A percentile compares a stretch with the other conserved stretches of the same genome.
These are phyloP conservation scores for Micropterix aruncella DNA, from an alignment of 2,888 invertebrate species.

Conservation along the genomic window DNA sequence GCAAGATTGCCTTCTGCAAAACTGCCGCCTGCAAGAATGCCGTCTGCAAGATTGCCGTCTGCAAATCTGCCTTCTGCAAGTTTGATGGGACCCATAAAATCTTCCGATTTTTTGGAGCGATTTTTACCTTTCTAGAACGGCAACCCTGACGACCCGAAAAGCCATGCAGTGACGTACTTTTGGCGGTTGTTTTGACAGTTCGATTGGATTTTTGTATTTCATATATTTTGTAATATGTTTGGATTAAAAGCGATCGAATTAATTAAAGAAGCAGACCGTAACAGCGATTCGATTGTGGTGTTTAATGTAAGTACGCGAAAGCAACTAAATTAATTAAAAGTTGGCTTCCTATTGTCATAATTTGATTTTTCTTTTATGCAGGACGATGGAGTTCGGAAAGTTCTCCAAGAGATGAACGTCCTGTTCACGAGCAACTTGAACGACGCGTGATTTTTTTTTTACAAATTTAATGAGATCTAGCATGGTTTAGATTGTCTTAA, in stretches of 20 bases:
- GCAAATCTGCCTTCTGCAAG: too few species aligned
- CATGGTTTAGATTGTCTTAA: constrained; percentile 1
- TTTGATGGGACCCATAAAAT: too few species aligned
- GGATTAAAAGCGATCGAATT: background rate
- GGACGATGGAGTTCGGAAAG: constrained; percentile 72
- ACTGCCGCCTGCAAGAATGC: too few species aligned
- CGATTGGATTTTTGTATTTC: too few species aligned
- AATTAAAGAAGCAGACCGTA: background rate
- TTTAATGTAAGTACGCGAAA: background rate
- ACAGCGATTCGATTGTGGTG: background rate
- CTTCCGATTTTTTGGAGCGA: too few species aligned
- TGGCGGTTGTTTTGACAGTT: too few species aligned
- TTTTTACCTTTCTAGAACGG: too few species aligned
- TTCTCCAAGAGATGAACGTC: constrained; percentile 74
- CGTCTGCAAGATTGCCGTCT: too few species aligned
- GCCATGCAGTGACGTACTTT: too few species aligned
- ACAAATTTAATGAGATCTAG: constrained; percentile 5
- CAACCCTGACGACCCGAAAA: too few species aligned
- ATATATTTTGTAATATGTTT: background rate
- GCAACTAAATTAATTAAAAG: too few species aligned
- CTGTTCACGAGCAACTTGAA: constrained; percentile 73
- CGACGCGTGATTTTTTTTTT: constrained; percentile 52
- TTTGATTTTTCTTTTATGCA: constrained; percentile 18
- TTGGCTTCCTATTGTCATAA: background rate
- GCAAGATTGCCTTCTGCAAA: too few species aligned